Evolutionary conservation across 2,113 vertebrate species (phyloP), one percentile per base, ranked within the genome.

Genomic region (Podarcis raffonei): DNA sequence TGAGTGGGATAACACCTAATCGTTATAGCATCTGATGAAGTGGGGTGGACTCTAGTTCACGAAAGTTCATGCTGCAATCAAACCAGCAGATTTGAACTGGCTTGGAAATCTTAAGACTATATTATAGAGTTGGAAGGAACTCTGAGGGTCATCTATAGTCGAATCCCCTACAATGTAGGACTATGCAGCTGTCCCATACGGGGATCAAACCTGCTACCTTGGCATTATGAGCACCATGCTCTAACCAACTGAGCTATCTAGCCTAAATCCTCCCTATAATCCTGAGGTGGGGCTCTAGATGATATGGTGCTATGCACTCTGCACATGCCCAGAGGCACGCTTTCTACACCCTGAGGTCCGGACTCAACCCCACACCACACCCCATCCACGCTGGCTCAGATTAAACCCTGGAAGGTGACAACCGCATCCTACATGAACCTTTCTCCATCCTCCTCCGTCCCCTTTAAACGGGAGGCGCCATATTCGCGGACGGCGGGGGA

Each of bases 401-500:
- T 9, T 3, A 27, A 25, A 12, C 75, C 39, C 23, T 75, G 74
- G 9, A 6, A 18, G 6, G 18, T 0, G 72, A 53, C 48, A 53
- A 53, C 48, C 42, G 7, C 18, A 30, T 18, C 20, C 78, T 15
- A 6, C 7, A 11, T 3, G 27, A 30, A 57, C 48, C 5, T 1
- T 53, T 57, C 48, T 20, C 11, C 20, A 2, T 35, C 25, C 62
- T 4, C 8, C 35, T 62, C 59, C 13, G 53, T n/a, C n/a, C 15
- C 42, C 66, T 35, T 18, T 7, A 32, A 3, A 30, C n/a, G 1
- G 57, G 22, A 62, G 39, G 4, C 4, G 3, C 16, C 72, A 85
- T 16, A 42, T 32, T 22, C 1, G n/a, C 18, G 65, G 25, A 1
- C 4, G 22, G 48, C 3, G 39, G 35, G 0, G 5, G 6, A 4